phyloP scores from a whole-genome alignment of 2,113 vertebrate species.

The Megaceryle torquata region DNA sequence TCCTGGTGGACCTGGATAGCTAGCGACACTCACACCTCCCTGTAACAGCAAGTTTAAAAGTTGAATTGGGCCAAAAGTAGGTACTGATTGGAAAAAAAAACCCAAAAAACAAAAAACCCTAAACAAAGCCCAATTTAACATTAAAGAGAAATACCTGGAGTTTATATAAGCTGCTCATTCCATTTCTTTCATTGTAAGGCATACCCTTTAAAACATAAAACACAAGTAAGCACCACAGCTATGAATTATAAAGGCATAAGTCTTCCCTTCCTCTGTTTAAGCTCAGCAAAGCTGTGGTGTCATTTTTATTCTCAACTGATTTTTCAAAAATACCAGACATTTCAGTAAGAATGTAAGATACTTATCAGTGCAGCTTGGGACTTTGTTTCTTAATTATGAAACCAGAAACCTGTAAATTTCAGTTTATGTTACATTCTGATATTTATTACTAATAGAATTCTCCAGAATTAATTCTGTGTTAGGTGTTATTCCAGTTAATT shows the following conservation, averaged over 20 bases:
- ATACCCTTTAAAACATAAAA: conserved; percentile 77
- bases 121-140: not conserved
- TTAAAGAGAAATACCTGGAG: conserved; percentile 85
- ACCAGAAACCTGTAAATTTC: not conserved
- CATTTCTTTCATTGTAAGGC: conserved; percentile 85
- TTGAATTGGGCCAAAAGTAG: not conserved
- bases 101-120: not conserved
- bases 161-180: conserved; percentile 98
- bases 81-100: not conserved
- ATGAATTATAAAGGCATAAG: not conserved
- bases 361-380: not conserved
- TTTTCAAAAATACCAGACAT: not conserved
- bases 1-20: conserved; percentile 87
- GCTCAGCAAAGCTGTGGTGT: not conserved
- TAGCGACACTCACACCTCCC: conserved; percentile 81
- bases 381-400: not conserved
- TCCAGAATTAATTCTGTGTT: not conserved
- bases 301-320: not conserved
- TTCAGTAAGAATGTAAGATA: not conserved
- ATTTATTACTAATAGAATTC: not conserved
- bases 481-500: not conserved
- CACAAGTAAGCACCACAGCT: not conserved
- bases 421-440: not conserved
- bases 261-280: not conserved
- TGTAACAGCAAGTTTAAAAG: conserved; percentile 52